Evolutionary conservation across 2,888 invertebrate species (phyloP).

Genomic region (Monoplex corrugatus): DNA sequence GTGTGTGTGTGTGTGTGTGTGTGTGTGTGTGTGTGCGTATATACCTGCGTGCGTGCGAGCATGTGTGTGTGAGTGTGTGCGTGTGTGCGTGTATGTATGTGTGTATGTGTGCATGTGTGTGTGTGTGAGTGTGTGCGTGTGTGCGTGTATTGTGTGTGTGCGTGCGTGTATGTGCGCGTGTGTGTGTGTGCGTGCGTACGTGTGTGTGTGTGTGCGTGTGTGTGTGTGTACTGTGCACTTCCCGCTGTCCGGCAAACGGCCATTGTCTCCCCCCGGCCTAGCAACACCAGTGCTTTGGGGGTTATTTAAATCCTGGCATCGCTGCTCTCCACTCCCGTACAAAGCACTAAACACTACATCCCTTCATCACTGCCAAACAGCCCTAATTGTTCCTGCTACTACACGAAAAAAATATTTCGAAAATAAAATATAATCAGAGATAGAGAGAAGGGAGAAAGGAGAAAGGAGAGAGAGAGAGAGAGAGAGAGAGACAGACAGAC

Average conservation of each 20-base stretch:
- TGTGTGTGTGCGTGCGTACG: neutral
- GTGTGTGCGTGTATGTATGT: too few relatives aligned
- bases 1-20: neutral
- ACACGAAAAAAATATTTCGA: too few relatives aligned
- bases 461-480: slow-evolving; percentile 44
- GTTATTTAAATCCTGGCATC: too few relatives aligned
- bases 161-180: neutral
- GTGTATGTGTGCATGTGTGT: too few relatives aligned
- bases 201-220: neutral
- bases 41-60: neutral
- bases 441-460: too few relatives aligned
- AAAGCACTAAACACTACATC: too few relatives aligned
- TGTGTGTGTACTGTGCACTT: neutral
- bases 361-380: too few relatives aligned
- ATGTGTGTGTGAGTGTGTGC: neutral
- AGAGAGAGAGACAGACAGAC: slow-evolving; percentile 35
- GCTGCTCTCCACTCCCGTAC: too few relatives aligned
- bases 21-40: neutral
- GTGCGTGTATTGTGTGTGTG: neutral
- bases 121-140: too few relatives aligned
- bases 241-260: neutral
- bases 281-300: too few relatives aligned
- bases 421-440: slow-evolving; percentile 43
- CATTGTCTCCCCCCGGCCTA: neutral
- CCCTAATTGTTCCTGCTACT: too few relatives aligned